Conservation (phyloP, 2,113 vertebrate species). For the Lepus americanus region DNA sequence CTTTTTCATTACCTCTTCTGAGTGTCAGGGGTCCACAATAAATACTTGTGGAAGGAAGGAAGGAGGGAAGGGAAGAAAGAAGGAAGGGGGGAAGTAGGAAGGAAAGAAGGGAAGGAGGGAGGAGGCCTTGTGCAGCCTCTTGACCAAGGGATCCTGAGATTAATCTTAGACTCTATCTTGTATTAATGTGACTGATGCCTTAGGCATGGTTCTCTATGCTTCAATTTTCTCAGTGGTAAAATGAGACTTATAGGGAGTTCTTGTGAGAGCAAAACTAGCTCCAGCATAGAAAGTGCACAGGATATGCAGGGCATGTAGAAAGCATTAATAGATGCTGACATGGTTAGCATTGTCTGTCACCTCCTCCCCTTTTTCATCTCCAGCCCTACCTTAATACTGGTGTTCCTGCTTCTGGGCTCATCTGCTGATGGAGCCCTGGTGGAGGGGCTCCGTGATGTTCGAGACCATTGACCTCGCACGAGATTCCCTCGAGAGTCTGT, state of each 20-base stretch:
- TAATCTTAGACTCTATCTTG: neutral
- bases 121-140: neutral
- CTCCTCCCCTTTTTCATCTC: neutral
- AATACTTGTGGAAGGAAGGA: neutral
- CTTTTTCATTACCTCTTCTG: neutral
- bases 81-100: neutral
- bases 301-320: neutral
- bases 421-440: slow-evolving; percentile 50
- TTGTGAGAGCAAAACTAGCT: neutral
- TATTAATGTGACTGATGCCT: neutral
- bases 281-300: neutral
- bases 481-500: slow-evolving; percentile 56
- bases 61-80: neutral
- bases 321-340: neutral
- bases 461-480: slow-evolving; percentile 50
- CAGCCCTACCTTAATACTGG: slow-evolving; percentile 63
- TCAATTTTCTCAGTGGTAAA: neutral
- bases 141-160: neutral
- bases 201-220: neutral
- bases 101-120: neutral
- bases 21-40: neutral
- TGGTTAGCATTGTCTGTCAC: too few species aligned
- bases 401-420: slow-evolving; percentile 52
- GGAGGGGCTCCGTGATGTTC: slow-evolving; percentile 51
- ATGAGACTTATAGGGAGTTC: neutral